These are phyloP conservation scores for Mastacembelus armatus DNA, from an alignment of 2,797 vertebrate genomes.

Conservation along the genomic window DNA sequence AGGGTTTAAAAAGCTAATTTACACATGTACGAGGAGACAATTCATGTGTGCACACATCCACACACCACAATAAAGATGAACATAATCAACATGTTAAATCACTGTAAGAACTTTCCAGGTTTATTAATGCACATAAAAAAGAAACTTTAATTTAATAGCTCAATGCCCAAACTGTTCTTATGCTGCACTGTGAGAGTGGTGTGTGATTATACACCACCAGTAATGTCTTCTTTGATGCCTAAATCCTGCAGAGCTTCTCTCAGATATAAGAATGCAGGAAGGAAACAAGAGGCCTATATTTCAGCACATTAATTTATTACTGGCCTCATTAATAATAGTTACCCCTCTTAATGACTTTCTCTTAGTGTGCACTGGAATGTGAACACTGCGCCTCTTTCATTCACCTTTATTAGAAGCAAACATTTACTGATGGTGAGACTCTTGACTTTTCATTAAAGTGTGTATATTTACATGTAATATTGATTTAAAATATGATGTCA, in stretches of 20 bases:
- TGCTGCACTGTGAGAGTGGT: conserved; percentile 16
- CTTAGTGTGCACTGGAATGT: conserved; percentile 40
- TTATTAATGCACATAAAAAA: conserved; percentile 30
- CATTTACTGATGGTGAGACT: no score
- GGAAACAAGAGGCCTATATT: conserved; percentile 62
- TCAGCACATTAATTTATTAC: conserved; percentile 50
- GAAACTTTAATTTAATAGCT: conserved; percentile 38
- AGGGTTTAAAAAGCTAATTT: background rate
- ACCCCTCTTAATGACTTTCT: conserved; percentile 69
- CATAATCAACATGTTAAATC: conserved; percentile 21
- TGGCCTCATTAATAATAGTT: conserved; percentile 75
- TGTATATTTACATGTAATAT: conserved; percentile 21
- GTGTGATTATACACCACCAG: conserved; percentile 26
- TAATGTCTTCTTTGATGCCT: conserved; percentile 49
- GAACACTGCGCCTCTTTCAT: conserved; percentile 36
- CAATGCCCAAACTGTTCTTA: conserved; percentile 29
- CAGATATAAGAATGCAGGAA: conserved; percentile 22
- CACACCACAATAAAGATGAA: conserved; percentile 12
- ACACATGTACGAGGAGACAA: background rate
- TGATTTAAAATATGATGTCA: no score
- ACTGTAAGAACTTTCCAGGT: conserved; percentile 9
- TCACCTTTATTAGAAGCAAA: conserved; percentile 58
- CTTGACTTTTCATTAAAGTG: no score
- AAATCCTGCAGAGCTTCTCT: conserved; percentile 43
- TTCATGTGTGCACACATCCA: background rate